Conservation (phyloP, 2,113 vertebrate species). For the Bos indicus region DNA sequence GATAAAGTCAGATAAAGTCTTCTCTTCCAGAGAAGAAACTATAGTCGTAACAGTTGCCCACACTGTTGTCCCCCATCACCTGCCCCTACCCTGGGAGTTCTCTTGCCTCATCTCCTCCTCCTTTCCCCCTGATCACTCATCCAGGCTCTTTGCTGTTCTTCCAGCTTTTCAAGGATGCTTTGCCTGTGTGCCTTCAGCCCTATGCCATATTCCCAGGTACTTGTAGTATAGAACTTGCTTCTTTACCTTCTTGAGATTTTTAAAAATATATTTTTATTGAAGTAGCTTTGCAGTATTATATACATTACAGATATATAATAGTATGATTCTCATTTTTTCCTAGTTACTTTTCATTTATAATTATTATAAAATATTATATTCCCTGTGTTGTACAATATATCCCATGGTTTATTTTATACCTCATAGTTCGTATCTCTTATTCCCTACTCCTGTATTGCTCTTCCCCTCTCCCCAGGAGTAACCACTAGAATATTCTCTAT, state of each 20-base stretch:
- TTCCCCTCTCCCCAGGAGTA: background rate
- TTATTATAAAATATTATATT: background rate
- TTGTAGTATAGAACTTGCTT: background rate
- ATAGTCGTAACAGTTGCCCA: background rate
- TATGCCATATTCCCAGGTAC: background rate
- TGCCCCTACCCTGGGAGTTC: background rate
- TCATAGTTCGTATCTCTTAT: background rate
- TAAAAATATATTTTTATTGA: background rate
- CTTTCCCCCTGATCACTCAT: background rate
- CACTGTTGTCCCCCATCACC: fast-evolving
- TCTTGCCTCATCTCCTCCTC: background rate
- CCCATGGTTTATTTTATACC: background rate
- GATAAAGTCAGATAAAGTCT: background rate
- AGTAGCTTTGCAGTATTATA: background rate
- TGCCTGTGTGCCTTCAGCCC: background rate
- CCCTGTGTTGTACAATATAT: background rate
- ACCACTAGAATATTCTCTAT: background rate
- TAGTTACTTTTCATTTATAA: background rate
- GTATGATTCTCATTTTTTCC: background rate
- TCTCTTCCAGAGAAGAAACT: background rate
- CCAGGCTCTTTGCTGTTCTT: background rate
- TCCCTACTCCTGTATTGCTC: background rate
- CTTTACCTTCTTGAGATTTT: background rate
- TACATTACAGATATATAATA: background rate
- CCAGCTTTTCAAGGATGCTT: background rate